Evolutionary conservation across 1,140 invertebrate genomes (phyloP).

Genomic region (Scaptodrosophila lebanonensis): DNA sequence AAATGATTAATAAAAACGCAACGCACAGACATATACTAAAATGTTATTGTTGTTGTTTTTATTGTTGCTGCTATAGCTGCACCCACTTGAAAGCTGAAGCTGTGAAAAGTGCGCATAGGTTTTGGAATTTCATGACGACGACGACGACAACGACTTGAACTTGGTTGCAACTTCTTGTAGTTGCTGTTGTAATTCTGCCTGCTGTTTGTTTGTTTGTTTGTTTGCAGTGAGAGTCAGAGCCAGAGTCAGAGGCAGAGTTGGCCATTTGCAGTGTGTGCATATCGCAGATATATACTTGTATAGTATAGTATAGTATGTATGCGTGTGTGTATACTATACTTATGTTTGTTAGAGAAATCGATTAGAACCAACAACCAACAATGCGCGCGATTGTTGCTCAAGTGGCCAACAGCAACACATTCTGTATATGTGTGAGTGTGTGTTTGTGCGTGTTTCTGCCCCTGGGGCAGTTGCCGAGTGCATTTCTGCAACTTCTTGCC

Average conservation of each 20-base stretch:
- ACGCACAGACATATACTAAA: slow-evolving; percentile 16
- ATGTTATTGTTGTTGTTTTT: slow-evolving; percentile 6
- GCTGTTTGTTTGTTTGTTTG: slow-evolving; percentile 31
- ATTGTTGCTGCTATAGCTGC: slow-evolving; percentile 35
- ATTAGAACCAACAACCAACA: slow-evolving; percentile 70
- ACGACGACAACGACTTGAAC: slow-evolving; percentile 41
- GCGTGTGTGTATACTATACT: slow-evolving; percentile 54
- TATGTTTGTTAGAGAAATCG: slow-evolving; percentile 72
- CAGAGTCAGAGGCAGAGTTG: too few relatives aligned
- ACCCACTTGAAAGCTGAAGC: slow-evolving; percentile 70
- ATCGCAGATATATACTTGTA: too few relatives aligned
- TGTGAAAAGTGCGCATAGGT: slow-evolving; percentile 65
- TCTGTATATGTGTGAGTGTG: too few relatives aligned
- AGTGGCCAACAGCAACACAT: background rate
- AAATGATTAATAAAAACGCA: slow-evolving; percentile 70
- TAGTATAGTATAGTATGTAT: too few relatives aligned
- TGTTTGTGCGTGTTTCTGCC: background rate
- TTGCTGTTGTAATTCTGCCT: slow-evolving; percentile 9
- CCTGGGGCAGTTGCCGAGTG: slow-evolving; percentile 1
- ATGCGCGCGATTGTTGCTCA: slow-evolving; percentile 30
- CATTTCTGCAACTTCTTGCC: slow-evolving; percentile 42
- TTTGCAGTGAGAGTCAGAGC: slow-evolving; percentile 51
- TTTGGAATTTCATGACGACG: slow-evolving; percentile 66
- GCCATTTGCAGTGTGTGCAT: too few relatives aligned
- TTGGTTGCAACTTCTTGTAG: slow-evolving; percentile 41